Conservation (phyloP, 2,113 vertebrate genomes). For the Pteropus alecto region DNA sequence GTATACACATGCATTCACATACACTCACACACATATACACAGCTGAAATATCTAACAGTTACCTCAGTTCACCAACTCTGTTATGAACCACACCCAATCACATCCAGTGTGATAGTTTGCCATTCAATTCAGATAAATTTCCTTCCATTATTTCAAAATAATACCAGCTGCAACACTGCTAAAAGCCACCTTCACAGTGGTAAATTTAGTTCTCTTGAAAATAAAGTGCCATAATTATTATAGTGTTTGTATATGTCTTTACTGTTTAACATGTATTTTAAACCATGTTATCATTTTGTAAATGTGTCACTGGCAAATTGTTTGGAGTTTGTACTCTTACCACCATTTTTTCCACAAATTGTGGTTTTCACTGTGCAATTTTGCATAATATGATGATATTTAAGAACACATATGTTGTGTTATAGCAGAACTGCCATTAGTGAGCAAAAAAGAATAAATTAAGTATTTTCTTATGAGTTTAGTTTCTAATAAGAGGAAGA, state of each 20-base stretch:
- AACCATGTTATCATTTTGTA: background rate
- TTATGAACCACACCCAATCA: background rate
- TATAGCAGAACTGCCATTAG: background rate
- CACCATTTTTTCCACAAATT: background rate
- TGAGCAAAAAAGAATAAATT: background rate
- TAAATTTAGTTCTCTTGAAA: background rate
- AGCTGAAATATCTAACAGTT: background rate
- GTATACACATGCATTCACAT: background rate
- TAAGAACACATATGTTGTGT: background rate
- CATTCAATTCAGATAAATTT: background rate
- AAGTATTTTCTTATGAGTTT: background rate
- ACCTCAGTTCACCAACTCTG: background rate
- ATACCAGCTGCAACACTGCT: background rate
- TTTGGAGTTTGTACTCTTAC: background rate
- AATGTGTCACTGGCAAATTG: background rate
- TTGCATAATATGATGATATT: background rate
- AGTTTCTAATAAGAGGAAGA: background rate
- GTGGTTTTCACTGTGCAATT: background rate
- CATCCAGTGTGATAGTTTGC: background rate
- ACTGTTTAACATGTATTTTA: background rate
- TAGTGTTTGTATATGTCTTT: background rate
- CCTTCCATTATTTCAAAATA: background rate
- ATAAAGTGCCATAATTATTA: background rate
- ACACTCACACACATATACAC: background rate
- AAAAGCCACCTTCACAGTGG: background rate